Evolutionary conservation across 2,797 vertebrate species (phyloP), one percentile per base, ranked within the genome.

Genomic region (Cryptoblepharus egeriae): DNA sequence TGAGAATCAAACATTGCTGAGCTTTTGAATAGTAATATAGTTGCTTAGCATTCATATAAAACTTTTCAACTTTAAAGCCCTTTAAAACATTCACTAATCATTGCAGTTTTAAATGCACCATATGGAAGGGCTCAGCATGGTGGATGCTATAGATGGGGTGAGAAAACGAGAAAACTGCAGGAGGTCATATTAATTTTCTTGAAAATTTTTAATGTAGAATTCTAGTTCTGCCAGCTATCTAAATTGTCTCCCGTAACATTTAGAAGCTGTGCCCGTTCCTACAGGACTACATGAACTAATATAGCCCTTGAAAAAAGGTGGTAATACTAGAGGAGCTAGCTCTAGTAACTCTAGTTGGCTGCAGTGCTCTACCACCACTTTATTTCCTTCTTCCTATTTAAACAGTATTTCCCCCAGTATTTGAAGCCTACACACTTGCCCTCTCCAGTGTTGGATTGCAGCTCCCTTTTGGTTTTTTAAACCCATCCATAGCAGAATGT

Each of bases 11-110:
- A 45, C 57, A 84, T 81, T 49, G 42, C 68, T 22, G 70, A 84
- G 76, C 49, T 26, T 9, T 28, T 74, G 83, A 82, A 81, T 26
- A 1, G 1, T 16, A 26, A 0, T 26, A 35, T 0, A 42, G 9
- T 30, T 80, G 1, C 20, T 73, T 39, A 4, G 4, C 79, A 35
- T 55, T 30, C 55, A 10, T 64, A 0, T 7, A 12, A 24, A 52
- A 77, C 22, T 61, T 55, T 71, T 63, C 11, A 13, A 30, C 5
- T 70, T 69, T 55, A 57, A 68, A 52, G 70, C 73, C 71, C 79
- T 30, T 55, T 11, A 0, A 0, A 74, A 55, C 0, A 4, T 0
- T n/a, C 3, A 0, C 12, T 49, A 22, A 0, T 61, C 55, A 30
- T 65, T 55, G 12, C 0, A 18, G 61, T 77, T 73, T 49, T 16